Evolutionary conservation across 2,888 invertebrate species (phyloP), one percentile per base, ranked within the genome.

Genomic region (Cantharis rustica): DNA sequence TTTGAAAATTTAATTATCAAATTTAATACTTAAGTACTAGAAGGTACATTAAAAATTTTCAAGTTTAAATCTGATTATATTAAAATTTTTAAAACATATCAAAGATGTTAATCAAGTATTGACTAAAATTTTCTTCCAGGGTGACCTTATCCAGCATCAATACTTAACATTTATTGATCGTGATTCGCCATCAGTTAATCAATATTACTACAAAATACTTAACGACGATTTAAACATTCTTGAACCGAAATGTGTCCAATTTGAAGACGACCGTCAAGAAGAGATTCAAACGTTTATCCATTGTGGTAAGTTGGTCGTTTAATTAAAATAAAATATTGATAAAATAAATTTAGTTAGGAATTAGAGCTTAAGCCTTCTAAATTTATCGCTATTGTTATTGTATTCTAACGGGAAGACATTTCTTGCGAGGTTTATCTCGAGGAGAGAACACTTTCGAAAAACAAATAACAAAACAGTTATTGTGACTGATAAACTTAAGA

Each of bases 91-190:
- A 27, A 27, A 27, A 10, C 26, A 10, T 68, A 17, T 68, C 9
- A 15, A 68, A n/a, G n/a, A 1, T 47, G 7, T 47, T 47, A 4
- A 47, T 27, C 15, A 16, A 2, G n/a, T 47, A 47, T n/a, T n/a
- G 2, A 47, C 16, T 23, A 27, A 1, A 23, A 26, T 61, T 77
- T 79, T 77, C 79, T 77, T 73, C 81, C 83, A 89, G 89, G 88
- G 86, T 1, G 83, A 86, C 16, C 81, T 84, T 68, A 82, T 89
- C 15, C 86, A 87, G 76, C 85, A 87, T 23, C 83, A 77, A 23
- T 78, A 85, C 71, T 78, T 90, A 70, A 84, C 89, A 78, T 84
- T 90, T 77, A 86, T 84, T 73, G 90, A 90, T 75, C 85, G 85
- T 7, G 90, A 90, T 81, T 85, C 86, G 15, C 80, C 83, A 10